A percentile compares a stretch with the other conserved stretches of the same genome.
Evolutionary conservation across 1,140 invertebrate species (phyloP).

Genomic region (Lamellibrachia luymesi): DNA sequence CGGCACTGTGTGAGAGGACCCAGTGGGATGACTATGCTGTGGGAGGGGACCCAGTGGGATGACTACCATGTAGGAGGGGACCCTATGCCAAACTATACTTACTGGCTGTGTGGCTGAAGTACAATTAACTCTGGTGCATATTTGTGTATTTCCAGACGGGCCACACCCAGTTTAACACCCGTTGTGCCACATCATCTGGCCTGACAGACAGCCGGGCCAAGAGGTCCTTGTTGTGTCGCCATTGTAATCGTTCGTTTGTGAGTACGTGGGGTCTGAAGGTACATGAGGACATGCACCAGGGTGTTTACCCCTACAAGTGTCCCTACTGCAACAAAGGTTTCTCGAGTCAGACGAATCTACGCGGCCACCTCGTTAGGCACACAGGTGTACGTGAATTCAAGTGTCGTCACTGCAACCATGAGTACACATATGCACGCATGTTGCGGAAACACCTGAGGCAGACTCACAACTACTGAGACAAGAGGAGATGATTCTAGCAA

Average conservation of each 20-base stretch:
- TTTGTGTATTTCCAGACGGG: slow-evolving; percentile 4
- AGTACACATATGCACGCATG: slow-evolving; percentile 61
- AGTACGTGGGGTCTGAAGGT: neutral
- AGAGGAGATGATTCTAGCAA: neutral
- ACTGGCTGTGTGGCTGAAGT: neutral
- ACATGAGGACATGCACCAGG: slow-evolving; percentile 22
- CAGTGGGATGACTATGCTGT: no score
- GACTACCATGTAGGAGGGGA: neutral
- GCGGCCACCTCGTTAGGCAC: slow-evolving; percentile 58
- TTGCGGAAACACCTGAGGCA: slow-evolving; percentile 64
- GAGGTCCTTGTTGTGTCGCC: slow-evolving; percentile 7
- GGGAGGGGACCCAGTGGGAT: no score
- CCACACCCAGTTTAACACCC: neutral
- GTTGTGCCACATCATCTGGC: neutral
- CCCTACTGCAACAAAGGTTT: slow-evolving; percentile 15
- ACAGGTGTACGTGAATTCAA: slow-evolving; percentile 67
- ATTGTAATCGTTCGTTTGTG: neutral
- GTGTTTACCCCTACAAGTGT: slow-evolving; percentile 12
- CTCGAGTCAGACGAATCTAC: slow-evolving; percentile 1
- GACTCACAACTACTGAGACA: neutral
- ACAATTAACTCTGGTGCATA: neutral
- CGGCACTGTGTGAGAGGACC: no score
- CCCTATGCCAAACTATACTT: neutral
- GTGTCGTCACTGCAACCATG: slow-evolving; percentile 68
- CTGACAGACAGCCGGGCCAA: neutral